Conservation (phyloP, 2,888 invertebrate genomes). For the Chloroclysta siterata region DNA sequence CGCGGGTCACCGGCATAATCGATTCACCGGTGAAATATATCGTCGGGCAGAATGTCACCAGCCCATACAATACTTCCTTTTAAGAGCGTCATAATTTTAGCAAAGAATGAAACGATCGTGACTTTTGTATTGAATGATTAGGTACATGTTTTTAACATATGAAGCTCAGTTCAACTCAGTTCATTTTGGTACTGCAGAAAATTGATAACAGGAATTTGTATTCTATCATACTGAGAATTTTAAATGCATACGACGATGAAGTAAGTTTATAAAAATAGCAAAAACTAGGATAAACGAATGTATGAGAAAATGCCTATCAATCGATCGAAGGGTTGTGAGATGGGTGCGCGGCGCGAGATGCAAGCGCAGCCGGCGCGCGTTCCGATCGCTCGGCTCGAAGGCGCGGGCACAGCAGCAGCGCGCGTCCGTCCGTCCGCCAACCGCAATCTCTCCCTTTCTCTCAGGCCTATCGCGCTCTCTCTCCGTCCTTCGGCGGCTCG, state of each 20-base stretch:
- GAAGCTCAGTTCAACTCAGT: constrained; percentile 1
- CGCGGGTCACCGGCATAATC: constrained; percentile 55
- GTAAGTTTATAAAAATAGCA: constrained; percentile 3
- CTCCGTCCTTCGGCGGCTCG: constrained; percentile 83
- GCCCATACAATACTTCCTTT: constrained; percentile 53
- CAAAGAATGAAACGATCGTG: constrained; percentile 27
- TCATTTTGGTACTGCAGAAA: no score
- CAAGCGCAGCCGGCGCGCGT: constrained; percentile 29
- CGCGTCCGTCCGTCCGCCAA: constrained; percentile 44
- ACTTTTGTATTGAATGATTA: constrained; percentile 19
- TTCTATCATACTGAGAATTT: background rate
- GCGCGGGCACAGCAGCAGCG: constrained; percentile 36
- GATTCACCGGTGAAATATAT: constrained; percentile 60
- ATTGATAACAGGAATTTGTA: background rate
- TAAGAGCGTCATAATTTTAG: constrained; percentile 60
- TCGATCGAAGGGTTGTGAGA: constrained; percentile 38
- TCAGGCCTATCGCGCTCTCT: constrained; percentile 80
- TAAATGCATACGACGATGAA: constrained; percentile 1
- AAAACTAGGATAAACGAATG: constrained; percentile 29
- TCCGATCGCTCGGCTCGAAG: constrained; percentile 46
- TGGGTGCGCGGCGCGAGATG: constrained; percentile 11
- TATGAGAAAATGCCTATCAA: constrained; percentile 48
- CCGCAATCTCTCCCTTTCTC: constrained; percentile 80
- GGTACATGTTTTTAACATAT: constrained; percentile 10
- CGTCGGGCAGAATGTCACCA: constrained; percentile 54